A percentile compares a stretch with the other conserved stretches of the same genome.
These are phyloP conservation scores for Indicator indicator DNA, from an alignment of 2,113 vertebrate genomes.

Conservation along the genomic window DNA sequence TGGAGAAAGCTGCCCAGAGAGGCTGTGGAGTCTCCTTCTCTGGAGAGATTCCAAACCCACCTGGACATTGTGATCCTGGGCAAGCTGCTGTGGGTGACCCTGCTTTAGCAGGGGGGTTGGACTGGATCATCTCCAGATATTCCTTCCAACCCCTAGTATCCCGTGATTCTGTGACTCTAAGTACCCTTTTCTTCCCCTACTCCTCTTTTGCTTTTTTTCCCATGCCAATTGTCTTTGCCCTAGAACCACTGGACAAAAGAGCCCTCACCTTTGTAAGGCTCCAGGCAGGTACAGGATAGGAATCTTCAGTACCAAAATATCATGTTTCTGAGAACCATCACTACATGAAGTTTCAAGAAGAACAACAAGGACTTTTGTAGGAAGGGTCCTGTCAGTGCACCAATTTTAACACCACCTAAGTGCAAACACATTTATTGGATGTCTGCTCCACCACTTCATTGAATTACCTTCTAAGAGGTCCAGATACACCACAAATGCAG, in stretches of 20 bases:
- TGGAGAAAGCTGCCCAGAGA: too few species aligned
- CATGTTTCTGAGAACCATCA: not conserved
- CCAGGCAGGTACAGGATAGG: not conserved
- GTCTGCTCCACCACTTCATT: too few species aligned
- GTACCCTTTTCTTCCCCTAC: not conserved
- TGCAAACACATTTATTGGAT: not conserved
- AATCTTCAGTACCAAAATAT: not conserved
- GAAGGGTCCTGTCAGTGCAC: not conserved
- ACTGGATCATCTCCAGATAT: too few species aligned
- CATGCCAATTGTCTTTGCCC: not conserved
- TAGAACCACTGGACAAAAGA: not conserved
- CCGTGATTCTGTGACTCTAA: too few species aligned
- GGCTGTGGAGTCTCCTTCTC: too few species aligned
- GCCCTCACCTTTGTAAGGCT: not conserved
- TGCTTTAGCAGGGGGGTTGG: too few species aligned
- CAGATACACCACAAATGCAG: constrained; percentile 91
- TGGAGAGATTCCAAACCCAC: too few species aligned
- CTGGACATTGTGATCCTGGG: too few species aligned
- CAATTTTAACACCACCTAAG: not conserved
- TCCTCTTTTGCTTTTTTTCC: not conserved
- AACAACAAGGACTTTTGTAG: not conserved
- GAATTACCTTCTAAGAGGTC: constrained; percentile 91
- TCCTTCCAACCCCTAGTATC: too few species aligned
- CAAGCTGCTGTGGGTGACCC: too few species aligned
- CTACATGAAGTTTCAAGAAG: not conserved